A percentile compares a stretch with the other conserved stretches of the same genome.
phyloP scores from a whole-genome alignment of 2,797 vertebrate species.

The Chaetophractus vellerosus region DNA sequence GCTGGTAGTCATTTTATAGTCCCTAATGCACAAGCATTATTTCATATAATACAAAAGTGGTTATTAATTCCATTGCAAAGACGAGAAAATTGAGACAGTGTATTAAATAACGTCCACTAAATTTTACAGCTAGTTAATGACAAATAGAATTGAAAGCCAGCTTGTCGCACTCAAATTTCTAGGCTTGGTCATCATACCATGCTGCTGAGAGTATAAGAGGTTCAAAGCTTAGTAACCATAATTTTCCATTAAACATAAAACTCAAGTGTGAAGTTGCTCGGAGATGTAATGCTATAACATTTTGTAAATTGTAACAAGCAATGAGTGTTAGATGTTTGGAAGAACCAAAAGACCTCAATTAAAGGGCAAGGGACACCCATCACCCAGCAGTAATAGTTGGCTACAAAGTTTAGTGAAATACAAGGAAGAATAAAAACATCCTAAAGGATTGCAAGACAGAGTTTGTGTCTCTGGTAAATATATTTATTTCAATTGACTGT shows the following conservation, averaged over 20 bases:
- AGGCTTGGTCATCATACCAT: background rate
- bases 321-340: background rate
- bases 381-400: background rate
- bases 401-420: background rate
- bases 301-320: slow-evolving; percentile 58
- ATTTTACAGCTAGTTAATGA: background rate
- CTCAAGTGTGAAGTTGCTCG: slow-evolving; percentile 9
- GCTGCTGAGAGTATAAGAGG: background rate
- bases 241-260: slow-evolving; percentile 55
- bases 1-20: background rate
- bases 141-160: background rate
- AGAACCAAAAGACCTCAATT: slow-evolving; percentile 11
- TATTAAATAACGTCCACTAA: background rate
- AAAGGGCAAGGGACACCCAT: background rate
- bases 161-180: slow-evolving; percentile 23
- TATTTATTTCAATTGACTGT: background rate
- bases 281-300: background rate
- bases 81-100: slow-evolving; percentile 19
- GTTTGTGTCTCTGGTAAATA: background rate
- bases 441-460: background rate
- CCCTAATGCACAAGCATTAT: background rate
- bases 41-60: background rate
- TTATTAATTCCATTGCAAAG: slow-evolving; percentile 11
- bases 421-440: background rate
- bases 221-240: background rate